Evolutionary conservation across 2,113 vertebrate species (phyloP), one percentile per base, ranked within the genome.

Genomic region (Brachyistius frenatus): DNA sequence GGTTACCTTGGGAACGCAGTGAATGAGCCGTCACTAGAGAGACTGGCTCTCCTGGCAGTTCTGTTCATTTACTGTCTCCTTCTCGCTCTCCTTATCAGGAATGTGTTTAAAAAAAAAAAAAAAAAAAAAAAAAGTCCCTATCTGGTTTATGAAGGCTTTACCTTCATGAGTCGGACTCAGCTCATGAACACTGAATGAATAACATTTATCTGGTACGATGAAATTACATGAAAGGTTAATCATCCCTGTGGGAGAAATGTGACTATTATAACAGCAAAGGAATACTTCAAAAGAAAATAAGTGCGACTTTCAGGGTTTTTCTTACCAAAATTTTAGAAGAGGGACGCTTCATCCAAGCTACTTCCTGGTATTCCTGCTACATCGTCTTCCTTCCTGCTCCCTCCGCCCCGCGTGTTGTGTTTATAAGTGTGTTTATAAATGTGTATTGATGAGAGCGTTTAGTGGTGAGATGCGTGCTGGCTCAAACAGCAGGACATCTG

Each of bases 1-100:
- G 85, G 92, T 94, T 93, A 87, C 93, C 91, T 62, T 92, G 93
- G 93, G 70, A 94, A 93, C 91, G 2, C 66, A 72, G 71, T 58
- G 71, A 80, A 67, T 70, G 80, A 79, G 79, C 47, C 14, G 32
- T 87, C 85, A 69, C 63, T 35, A 10, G 58, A 75, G 69, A 69
- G 81, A 50, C 49, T 13, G 57, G 46, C 70, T 78, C 60, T 62
- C 47, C 57, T 83, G 64, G 65, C 80, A 61, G 74, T 58, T 81
- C 62, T 32, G 15, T 60, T 75, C 50, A 66, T 8, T 67, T 52
- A 52, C 67, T 13, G 14, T 62, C 49, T 13, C 10, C 4, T 11
- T 44, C 41, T 56, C 32, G 10, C 11, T 49, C 53, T 65, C 15
- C 33, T 35, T 68, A 13, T 46, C 4, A 31, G 36, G 65, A 36